Conservation (phyloP, 2,888 invertebrate species). For the Eupithecia dodoneata region DNA sequence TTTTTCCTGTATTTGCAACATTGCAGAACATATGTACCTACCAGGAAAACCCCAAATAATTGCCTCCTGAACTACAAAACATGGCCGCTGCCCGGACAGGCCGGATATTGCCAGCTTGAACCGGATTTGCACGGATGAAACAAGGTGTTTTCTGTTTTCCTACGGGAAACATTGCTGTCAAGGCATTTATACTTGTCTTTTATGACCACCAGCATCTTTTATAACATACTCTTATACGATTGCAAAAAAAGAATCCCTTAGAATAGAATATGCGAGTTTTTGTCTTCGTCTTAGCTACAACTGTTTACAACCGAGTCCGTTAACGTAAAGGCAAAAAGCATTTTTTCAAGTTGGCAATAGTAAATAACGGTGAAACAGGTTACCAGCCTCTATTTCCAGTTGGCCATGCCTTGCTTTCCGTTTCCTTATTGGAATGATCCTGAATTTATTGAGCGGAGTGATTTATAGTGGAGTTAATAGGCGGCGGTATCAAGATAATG, state of each 20-base stretch:
- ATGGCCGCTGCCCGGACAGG: constrained; percentile 35
- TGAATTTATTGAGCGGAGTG: constrained; percentile 17
- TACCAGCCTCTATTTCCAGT: constrained; percentile 20
- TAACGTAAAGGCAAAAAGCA: constrained; percentile 9
- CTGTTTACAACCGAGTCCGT: constrained; percentile 7
- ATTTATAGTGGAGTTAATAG: not conserved
- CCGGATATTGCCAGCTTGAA: constrained; percentile 43
- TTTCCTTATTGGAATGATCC: constrained; percentile 18
- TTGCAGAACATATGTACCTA: not conserved
- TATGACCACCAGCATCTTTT: not conserved
- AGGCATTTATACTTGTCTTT: not conserved
- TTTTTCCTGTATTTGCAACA: not conserved
- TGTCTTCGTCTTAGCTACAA: not conserved
- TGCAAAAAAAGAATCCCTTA: not conserved
- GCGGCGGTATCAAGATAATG: not conserved
- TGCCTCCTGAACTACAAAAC: constrained; percentile 30
- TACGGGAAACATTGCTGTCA: not conserved
- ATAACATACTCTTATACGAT: not conserved
- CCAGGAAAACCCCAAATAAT: not conserved
- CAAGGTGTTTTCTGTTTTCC: constrained; percentile 31
- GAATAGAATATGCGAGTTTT: not conserved
- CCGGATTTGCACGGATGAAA: constrained; percentile 41
- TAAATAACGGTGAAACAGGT: constrained; percentile 30
- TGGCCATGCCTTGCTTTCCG: constrained; percentile 18
- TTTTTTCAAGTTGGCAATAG: constrained; percentile 15